Evolutionary conservation across 2,797 vertebrate species (phyloP), one percentile per base, ranked within the genome.

Genomic region (Xenops minutus): DNA sequence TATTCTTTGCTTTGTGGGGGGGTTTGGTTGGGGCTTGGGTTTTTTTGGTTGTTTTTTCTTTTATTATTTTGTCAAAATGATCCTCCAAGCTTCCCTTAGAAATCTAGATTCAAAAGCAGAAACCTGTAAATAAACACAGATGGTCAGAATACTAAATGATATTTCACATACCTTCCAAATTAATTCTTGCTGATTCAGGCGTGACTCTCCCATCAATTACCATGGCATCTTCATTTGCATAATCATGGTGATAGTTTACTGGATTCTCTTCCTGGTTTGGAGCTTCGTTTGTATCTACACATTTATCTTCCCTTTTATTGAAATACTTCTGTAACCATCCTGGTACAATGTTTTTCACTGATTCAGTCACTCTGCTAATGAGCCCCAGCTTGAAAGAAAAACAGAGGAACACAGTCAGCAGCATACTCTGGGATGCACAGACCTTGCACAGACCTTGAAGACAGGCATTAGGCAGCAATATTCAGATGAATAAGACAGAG

Each of bases 251-350:
- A 58, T 97, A 97, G 74, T 97, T 96, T 85, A 98, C 97, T 24
- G 97, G 96, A 36, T 95, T 96, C 95, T 97, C 98, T 75, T 95
- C 94, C 90, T 96, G 97, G 6, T 58, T 96, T 55, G 96, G 85
- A 64, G 97, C 92, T 88, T 97, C 97, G 55, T 68, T 91, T 58
- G 88, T 62, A 91, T 98, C 97, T 88, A 92, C 93, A 85, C 97
- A 84, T 88, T 95, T 96, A 73, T 96, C 97, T 97, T 97, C 97
- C 14, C 78, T 97, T 98, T 95, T 99, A 97, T 95, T 99, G 97
- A 99, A 99, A 94, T 99, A 99, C 93, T 98, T 99, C 94, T 99
- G 99, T 64, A 99, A 96, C 99, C 99, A 99, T 62, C 98, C 98
- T 54, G 99, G 99, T 85, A 99, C 99, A 87, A 99, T 99, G 96